Base-by-base conservation (phyloP, 2,113 vertebrate genomes). In the Penelope pileata region DNA sequence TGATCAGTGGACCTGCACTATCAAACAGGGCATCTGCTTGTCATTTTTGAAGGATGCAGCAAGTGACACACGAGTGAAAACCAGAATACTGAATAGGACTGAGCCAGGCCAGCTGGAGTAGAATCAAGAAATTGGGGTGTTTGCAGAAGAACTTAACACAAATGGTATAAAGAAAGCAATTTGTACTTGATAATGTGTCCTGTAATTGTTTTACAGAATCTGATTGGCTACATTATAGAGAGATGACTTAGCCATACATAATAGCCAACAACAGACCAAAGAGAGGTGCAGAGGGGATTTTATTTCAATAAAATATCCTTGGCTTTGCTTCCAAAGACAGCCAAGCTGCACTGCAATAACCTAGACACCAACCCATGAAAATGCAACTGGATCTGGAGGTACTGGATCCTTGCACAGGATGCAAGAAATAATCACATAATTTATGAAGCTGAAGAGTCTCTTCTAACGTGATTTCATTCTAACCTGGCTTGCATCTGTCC, bases 1-100 rank as follows among this genome's bases (percentile, higher is more conserved):
- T 64, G 58, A 82, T 93, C 94, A 91, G 87, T 92, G 77, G 94
- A 78, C 81, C 62, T 64, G 69, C 53, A 84, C 73, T 80, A 86
- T 84, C 92, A 93, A 68, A 75, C 69, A 16, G 36, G 83, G 83
- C 94, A 96, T 92, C 94, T 95, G 89, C 89, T 91, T 34, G 73
- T 95, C 77, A 73, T 85, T 94, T 93, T 75, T 83, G 73, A 92
- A 89, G 84, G 78, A 91, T 83, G 48, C 64, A 86, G 62, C 59
- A 93, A 91, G 80, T 54, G 48, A 93, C 74, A 86, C 7, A 24
- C 58, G 79, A 93, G 66, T 87, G 84, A 87, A 91, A 93, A 89
- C 2, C 66, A 91, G 83, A 93, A 92, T 68, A 78, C 74, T 84
- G 86, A 94, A 72, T 4, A 95, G 56, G 32, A 58, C 62, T 86